A percentile compares a stretch with the other conserved stretches of the same genome.
Evolutionary conservation across 2,888 invertebrate species (phyloP).

Genomic region (Heliconius sara): DNA sequence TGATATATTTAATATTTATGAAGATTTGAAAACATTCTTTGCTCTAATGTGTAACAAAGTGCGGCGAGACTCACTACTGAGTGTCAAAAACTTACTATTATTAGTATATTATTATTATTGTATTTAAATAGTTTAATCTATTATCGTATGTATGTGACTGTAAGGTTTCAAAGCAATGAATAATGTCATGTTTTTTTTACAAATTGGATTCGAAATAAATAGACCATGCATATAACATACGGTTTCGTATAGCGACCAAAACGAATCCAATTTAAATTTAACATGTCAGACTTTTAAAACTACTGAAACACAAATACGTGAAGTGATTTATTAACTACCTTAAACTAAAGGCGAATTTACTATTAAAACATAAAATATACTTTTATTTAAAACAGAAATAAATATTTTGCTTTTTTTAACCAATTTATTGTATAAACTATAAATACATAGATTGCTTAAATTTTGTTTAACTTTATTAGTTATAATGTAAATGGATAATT

Average conservation of each 20-base stretch:
- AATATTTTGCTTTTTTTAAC: background rate
- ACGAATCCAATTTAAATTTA: conserved; percentile 41
- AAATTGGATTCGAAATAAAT: conserved; percentile 7
- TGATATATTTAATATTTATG: too few species aligned
- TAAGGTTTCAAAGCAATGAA: background rate
- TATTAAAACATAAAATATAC: background rate
- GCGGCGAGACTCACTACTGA: background rate
- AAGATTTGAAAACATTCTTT: too few species aligned
- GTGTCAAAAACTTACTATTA: background rate
- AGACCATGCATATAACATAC: conserved; percentile 1
- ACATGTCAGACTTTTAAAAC: conserved; percentile 30
- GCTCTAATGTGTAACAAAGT: background rate
- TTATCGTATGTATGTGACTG: background rate
- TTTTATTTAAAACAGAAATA: background rate
- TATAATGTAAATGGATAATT: too few species aligned
- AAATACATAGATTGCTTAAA: background rate
- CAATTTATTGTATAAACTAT: background rate
- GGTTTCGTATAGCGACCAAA: conserved; percentile 32
- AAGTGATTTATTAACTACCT: conserved; percentile 22
- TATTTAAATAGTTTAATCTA: too few species aligned
- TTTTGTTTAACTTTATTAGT: too few species aligned
- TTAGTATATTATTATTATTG: too few species aligned
- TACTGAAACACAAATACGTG: conserved; percentile 27
- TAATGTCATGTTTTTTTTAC: background rate
- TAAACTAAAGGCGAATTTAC: background rate